A percentile compares a stretch with the other conserved stretches of the same genome.
These are phyloP conservation scores for Andrena camellia DNA, from an alignment of 2,888 invertebrate genomes.

Conservation along the genomic window DNA sequence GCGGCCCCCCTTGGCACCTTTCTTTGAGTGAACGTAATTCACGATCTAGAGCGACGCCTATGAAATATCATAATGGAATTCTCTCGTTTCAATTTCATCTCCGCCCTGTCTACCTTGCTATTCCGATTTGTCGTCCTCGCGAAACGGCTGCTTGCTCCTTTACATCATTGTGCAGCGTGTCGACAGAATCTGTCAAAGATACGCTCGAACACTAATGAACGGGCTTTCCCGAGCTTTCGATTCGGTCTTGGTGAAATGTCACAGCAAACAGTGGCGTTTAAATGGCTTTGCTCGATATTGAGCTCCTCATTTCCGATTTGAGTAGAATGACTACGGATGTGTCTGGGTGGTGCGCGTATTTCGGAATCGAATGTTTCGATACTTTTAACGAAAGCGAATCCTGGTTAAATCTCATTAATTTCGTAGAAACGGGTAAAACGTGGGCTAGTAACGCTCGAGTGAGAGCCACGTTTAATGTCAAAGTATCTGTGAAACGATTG, in stretches of 20 bases:
- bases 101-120: conserved; percentile 5
- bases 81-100: conserved; percentile 26
- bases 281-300: background rate
- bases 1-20: conserved; percentile 18
- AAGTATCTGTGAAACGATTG: conserved; percentile 56
- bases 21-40: conserved; percentile 61
- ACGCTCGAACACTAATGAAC: background rate
- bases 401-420: conserved; percentile 45
- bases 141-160: background rate
- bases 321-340: background rate
- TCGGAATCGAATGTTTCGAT: background rate
- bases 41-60: conserved; percentile 26
- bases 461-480: conserved; percentile 64
- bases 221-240: background rate
- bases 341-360: background rate
- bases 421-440: conserved; percentile 45
- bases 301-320: too few relatives aligned
- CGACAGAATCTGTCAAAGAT: background rate
- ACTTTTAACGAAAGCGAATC: conserved; percentile 41
- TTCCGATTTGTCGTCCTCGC: conserved; percentile 21
- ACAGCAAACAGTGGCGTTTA: background rate
- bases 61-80: conserved; percentile 29
- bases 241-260: background rate
- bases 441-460: conserved; percentile 34
- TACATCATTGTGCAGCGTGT: background rate